Base-by-base conservation (phyloP, 2,888 invertebrate genomes). In the Vesta saturnalis region DNA sequence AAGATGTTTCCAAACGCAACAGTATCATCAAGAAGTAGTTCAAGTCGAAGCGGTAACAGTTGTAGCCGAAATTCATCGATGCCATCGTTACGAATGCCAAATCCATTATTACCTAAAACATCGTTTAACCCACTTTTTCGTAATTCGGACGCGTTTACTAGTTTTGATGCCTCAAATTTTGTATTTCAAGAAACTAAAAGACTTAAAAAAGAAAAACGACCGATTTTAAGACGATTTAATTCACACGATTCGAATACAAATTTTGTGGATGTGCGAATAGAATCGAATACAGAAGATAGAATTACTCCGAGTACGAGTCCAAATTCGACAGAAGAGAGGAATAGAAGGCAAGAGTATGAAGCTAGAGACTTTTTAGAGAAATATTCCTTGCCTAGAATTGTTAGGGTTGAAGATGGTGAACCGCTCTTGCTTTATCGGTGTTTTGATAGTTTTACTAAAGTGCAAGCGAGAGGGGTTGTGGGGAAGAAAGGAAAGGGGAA, bases 381-480 rank as follows among this genome's bases (percentile, higher is more conserved):
- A 82, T 89, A 88, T 78, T 88, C 89, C 21, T 81, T 89, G 72
- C 89, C 89, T 3, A 84, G 89, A 67, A 88, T 89, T 21, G 89
- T 89, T 74, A 84, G 86, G 76, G 85, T 89, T 43, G 87, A 86
- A 59, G 86, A 86, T 58, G 87, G 87, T 68, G 86, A 88, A 79
- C 88, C 90, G 64, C 85, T 90, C 81, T 83, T 90, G 72, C 81
- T 90, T 78, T 90, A 89, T 78, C 85, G 89, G 75, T 89, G 89
- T 74, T 84, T 90, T 77, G 87, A 88, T 76, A 89, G 88, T 69
- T 89, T 88, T 76, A 85, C 89, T 78, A 86, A 90, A 76, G 89
- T 90, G 72, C 88, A 89, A 80, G 90, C 89, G 8, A 87, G 87
- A 61, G 88, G 89, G 60, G 77, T 88, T 71, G 81, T 85, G 8